Conservation (phyloP, 1,140 invertebrate genomes). For the Eurosta solidaginis region DNA sequence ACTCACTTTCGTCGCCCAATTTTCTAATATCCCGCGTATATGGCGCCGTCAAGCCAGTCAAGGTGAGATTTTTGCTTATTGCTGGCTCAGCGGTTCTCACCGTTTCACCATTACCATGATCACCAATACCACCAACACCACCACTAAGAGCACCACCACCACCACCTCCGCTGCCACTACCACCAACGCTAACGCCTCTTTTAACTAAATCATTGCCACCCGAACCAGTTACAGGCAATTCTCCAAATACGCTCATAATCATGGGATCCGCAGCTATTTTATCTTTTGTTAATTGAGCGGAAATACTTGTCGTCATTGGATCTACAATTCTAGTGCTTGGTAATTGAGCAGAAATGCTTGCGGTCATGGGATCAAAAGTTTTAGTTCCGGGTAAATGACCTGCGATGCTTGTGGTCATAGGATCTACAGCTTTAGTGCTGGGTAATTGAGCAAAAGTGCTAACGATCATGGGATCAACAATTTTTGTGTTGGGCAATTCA, state of each 20-base stretch:
- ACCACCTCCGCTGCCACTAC: neutral
- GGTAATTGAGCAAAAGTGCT: no score
- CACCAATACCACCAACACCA: neutral
- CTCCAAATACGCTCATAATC: neutral
- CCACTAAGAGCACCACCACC: neutral
- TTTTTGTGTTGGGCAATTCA: no score
- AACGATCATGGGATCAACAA: no score
- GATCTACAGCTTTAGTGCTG: no score
- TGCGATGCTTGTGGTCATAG: no score
- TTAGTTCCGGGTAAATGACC: no score
- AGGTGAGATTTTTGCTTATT: slow-evolving; percentile 6
- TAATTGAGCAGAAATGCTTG: neutral
- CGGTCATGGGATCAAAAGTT: neutral
- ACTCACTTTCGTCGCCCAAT: slow-evolving; percentile 15
- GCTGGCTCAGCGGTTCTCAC: neutral
- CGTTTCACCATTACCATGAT: neutral
- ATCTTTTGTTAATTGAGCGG: no score
- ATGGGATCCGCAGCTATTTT: neutral
- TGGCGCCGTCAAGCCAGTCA: slow-evolving; percentile 15
- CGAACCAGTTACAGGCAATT: neutral
- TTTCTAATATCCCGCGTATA: slow-evolving; percentile 2
- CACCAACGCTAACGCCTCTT: neutral
- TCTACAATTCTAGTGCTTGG: neutral
- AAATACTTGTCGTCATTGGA: neutral
- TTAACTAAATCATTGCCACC: neutral